Base-by-base conservation (phyloP, 35 echinoderm and acorn worm genomes). In the Lytechinus pictus region DNA sequence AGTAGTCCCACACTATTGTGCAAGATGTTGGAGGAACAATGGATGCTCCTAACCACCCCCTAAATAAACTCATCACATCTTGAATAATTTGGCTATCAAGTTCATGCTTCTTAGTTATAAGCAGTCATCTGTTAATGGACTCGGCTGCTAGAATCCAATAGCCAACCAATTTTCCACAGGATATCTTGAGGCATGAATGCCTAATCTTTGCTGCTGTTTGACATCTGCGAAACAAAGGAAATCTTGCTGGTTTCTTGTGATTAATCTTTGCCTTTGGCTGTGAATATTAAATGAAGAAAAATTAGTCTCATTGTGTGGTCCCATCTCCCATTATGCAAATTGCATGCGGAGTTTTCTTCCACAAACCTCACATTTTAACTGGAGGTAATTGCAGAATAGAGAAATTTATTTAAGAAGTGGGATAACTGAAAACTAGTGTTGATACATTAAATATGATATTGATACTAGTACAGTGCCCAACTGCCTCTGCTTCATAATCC, bases 21-120 rank as follows among this genome's bases (percentile, higher is more conserved):
- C n/a, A 79, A 79, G 66, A 79, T 79, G 66, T 79, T 79, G 66
- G 66, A 79, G 66, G 66, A 79, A 79, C 66, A 79, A 79, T 79
- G 66, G 16, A 79, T 79, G 66, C 66, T 79, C 66, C 21, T 79
- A 5, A n/a, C 19, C 66, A 79, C 66, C 66, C 19, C 19, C 66
- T 79, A n/a, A 79, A 24, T 14, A 79, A 79, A 79, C 66, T 24
- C 66, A 79, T 79, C 66, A 79, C 19, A 79, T 79, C 16, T 24
- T n/a, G 66, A 24, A 79, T 79, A 24, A 79, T 79, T 79, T 79
- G 66, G 12, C 66, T 79, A 79, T 79, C 66, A 79, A n/a, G 66
- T 79, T 79, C 19, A 79, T 79, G 19, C 66, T n/a, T 24, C 14
- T 24, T 3, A 0, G 2, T 79, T 24, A 79, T 79, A 24, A 79